Conservation (phyloP, 2,113 vertebrate genomes). For the Andinoacara biseriatus region DNA sequence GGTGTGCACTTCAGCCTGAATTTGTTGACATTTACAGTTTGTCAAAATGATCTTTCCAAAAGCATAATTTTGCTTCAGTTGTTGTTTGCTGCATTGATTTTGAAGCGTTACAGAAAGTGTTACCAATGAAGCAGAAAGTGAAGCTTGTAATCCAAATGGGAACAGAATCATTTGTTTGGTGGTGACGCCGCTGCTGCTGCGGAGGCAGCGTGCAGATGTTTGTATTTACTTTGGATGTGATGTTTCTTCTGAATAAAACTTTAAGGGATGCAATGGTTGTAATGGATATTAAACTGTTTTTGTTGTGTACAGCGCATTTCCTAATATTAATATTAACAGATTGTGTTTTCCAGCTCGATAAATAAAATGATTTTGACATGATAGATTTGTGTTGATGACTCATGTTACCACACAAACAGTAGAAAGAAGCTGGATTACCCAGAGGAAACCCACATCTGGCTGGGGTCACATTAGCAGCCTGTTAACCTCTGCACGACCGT, state of each 20-base stretch:
- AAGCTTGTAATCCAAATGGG: conserved; percentile 1
- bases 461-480: too few species aligned
- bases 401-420: background rate
- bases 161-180: background rate
- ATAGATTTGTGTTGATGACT: background rate
- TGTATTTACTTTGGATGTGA: background rate
- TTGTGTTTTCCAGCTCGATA: conserved; percentile 41
- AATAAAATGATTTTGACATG: conserved; percentile 48
- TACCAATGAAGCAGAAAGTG: conserved; percentile 13
- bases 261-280: background rate
- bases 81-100: background rate
- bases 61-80: conserved; percentile 7
- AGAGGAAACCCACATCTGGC: background rate
- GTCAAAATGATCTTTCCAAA: conserved; percentile 1
- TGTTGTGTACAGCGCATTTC: conserved; percentile 4
- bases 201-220: background rate
- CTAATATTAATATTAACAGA: background rate
- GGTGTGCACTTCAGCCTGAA: background rate
- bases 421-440: background rate
- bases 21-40: conserved; percentile 4
- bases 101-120: conserved; percentile 34
- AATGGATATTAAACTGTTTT: background rate
- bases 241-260: background rate
- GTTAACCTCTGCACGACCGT: background rate
- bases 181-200: background rate